Conservation (phyloP, 2,113 vertebrate genomes). For the Orcinus orca region DNA sequence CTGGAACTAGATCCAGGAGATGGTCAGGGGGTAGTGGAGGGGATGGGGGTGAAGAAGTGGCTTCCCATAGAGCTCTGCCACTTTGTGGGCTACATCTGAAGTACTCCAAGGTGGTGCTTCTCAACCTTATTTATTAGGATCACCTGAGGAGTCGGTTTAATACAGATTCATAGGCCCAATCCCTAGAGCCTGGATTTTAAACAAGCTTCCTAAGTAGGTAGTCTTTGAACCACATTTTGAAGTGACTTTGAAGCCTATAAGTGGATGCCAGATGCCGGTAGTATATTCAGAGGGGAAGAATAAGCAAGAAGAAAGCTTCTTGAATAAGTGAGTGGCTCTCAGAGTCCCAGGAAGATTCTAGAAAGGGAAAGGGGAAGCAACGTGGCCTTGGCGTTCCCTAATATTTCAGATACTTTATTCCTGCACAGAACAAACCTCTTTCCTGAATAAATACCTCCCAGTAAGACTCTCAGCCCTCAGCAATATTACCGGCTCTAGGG, state of each 20-base stretch:
- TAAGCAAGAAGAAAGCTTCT: not conserved
- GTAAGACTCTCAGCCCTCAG: not conserved
- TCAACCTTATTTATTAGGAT: not conserved
- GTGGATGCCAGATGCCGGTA: not conserved
- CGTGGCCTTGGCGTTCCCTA: not conserved
- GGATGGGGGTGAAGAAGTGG: accelerated
- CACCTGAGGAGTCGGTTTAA: too few relatives aligned
- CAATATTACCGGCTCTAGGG: not conserved
- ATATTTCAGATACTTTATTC: not conserved
- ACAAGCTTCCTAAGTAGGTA: not conserved
- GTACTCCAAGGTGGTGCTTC: not conserved
- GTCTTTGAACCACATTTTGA: not conserved
- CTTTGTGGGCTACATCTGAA: not conserved
- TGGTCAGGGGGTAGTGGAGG: not conserved
- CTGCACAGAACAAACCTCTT: not conserved
- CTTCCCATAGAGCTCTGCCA: not conserved
- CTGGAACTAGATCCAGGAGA: not conserved
- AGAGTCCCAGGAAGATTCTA: not conserved
- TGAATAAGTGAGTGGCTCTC: not conserved
- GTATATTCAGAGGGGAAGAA: not conserved
- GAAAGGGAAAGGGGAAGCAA: not conserved
- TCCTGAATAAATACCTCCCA: not conserved
- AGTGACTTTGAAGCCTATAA: not conserved
- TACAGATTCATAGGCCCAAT: not conserved
- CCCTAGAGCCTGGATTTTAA: not conserved